Percentiles rank a stretch among this genome's conserved stretches.
phyloP scores from a whole-genome alignment of 2,797 vertebrate genomes.

The Labroides dimidiatus region DNA sequence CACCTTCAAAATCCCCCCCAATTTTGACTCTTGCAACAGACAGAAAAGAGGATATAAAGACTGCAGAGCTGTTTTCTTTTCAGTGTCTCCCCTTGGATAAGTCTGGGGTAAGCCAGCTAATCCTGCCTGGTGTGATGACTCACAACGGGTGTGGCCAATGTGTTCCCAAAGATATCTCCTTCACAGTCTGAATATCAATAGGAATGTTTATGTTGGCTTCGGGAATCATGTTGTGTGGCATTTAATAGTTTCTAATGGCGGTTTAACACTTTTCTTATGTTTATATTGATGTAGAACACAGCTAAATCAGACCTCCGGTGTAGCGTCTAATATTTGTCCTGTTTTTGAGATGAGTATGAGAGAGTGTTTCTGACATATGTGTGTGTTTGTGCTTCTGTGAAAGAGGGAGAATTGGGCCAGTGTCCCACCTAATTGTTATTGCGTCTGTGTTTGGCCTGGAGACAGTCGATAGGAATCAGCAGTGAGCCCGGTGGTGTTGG shows the following conservation, averaged over 20 bases:
- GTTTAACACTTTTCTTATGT: conserved; percentile 10
- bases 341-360: conserved; percentile 1
- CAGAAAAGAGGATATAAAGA: conserved; percentile 76
- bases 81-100: conserved; percentile 80
- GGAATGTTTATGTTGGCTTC: conserved; percentile 76
- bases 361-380: conserved; percentile 31
- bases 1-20: conserved; percentile 67
- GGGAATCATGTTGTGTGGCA: conserved; percentile 64
- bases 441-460: conserved; percentile 83
- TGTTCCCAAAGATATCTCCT: conserved; percentile 81
- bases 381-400: conserved; percentile 61
- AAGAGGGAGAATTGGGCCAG: conserved; percentile 78
- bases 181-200: conserved; percentile 75
- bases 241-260: conserved; percentile 61
- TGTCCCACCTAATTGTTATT: conserved; percentile 90
- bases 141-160: conserved; percentile 82
- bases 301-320: neutral
- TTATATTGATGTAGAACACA: conserved; percentile 11
- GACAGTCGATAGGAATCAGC: conserved; percentile 90
- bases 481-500: conserved; percentile 67
- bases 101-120: conserved; percentile 79
- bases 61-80: conserved; percentile 77
- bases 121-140: conserved; percentile 77
- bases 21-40: conserved; percentile 75
- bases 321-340: neutral